Percentiles rank a stretch among this genome's conserved stretches.
These are phyloP conservation scores for Battus philenor DNA, from an alignment of 1,140 invertebrate species.

Conservation along the genomic window DNA sequence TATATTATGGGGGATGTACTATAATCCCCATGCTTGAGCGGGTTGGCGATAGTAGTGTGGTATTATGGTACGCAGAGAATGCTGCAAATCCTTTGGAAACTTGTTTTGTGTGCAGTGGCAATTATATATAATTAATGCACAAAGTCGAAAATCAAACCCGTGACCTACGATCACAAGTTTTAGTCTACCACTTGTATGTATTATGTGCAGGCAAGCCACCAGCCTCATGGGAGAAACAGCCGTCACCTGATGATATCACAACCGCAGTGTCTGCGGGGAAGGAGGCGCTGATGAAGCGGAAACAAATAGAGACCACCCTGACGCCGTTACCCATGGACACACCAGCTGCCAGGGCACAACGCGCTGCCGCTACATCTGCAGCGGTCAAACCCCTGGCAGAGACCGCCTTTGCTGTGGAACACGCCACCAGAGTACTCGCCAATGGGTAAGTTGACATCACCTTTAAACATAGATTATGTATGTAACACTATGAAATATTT, in stretches of 20 bases:
- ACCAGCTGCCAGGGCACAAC: slow-evolving; percentile 82
- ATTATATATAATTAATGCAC: too few relatives aligned
- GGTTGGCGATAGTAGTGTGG: too few relatives aligned
- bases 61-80: too few relatives aligned
- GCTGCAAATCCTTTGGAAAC: too few relatives aligned
- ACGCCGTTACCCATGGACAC: slow-evolving; percentile 73
- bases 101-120: too few relatives aligned
- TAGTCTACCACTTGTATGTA: too few relatives aligned
- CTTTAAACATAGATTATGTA: too few relatives aligned
- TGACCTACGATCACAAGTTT: too few relatives aligned
- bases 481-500: too few relatives aligned
- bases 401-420: slow-evolving; percentile 79
- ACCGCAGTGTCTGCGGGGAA: slow-evolving; percentile 75
- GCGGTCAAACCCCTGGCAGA: slow-evolving; percentile 78
- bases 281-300: slow-evolving; percentile 74
- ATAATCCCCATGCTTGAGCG: too few relatives aligned
- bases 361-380: slow-evolving; percentile 78
- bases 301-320: slow-evolving; percentile 73
- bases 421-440: slow-evolving; percentile 77
- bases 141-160: too few relatives aligned
- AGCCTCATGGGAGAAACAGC: slow-evolving; percentile 42
- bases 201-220: slow-evolving; percentile 27
- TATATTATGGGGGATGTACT: too few relatives aligned
- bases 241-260: slow-evolving; percentile 37
- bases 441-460: slow-evolving; percentile 51